Percentiles rank a stretch among this genome's conserved stretches.
These are phyloP conservation scores for Oeneis ivallda DNA, from an alignment of 2,888 invertebrate genomes.

Conservation along the genomic window DNA sequence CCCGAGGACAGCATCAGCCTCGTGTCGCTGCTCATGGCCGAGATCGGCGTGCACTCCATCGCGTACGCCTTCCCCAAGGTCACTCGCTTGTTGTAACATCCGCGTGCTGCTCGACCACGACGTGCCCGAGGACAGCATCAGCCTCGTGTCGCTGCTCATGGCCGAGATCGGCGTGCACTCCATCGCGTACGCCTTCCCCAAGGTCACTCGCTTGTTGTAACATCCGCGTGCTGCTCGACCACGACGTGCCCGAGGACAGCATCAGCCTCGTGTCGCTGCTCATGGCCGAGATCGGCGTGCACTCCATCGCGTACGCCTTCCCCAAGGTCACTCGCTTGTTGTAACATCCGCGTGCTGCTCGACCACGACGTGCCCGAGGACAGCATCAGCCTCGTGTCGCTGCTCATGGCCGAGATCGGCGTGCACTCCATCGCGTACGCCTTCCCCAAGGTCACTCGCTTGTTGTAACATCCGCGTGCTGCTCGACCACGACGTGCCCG, in stretches of 20 bases:
- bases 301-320: not conserved
- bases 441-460: not conserved
- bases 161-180: not conserved
- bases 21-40: not conserved
- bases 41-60: not conserved
- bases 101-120: slow-evolving; percentile 1
- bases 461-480: not conserved
- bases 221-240: slow-evolving; percentile 83
- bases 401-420: not conserved
- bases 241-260: not conserved
- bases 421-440: slow-evolving; percentile 1
- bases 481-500: slow-evolving; percentile 1
- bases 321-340: slow-evolving; percentile 84
- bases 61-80: not conserved
- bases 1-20: not conserved
- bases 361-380: slow-evolving; percentile 14
- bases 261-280: slow-evolving; percentile 1
- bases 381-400: not conserved
- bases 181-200: slow-evolving; percentile 91
- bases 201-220: slow-evolving; percentile 69
- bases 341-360: slow-evolving; percentile 85
- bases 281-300: not conserved
- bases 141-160: not conserved
- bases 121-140: not conserved
- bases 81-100: not conserved